A percentile compares a stretch with the other conserved stretches of the same genome.
Conservation (phyloP, 2,797 vertebrate genomes). For the Smutsia temminckii region DNA sequence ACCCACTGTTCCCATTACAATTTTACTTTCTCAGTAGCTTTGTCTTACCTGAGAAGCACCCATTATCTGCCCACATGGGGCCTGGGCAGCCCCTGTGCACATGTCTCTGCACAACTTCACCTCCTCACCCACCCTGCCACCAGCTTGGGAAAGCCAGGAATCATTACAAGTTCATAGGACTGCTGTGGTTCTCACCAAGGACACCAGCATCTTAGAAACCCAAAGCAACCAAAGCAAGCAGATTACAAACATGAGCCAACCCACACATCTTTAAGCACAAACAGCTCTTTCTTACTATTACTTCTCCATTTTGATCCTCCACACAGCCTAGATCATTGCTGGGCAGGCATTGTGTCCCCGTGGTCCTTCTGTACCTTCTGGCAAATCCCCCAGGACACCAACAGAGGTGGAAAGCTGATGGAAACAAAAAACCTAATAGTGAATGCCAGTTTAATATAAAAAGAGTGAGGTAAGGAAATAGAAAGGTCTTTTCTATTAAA, state of each 20-base stretch:
- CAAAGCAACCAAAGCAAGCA: neutral
- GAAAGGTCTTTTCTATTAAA: neutral
- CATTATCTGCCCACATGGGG: too few relatives aligned
- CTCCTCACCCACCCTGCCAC: neutral
- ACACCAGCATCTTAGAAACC: neutral
- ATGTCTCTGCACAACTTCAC: neutral
- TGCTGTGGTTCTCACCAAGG: neutral
- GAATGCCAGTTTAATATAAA: neutral
- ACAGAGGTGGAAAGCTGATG: neutral
- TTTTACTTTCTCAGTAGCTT: neutral
- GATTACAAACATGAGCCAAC: neutral
- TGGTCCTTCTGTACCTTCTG: too few relatives aligned
- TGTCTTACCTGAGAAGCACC: neutral
- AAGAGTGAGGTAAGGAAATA: neutral
- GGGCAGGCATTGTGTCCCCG: rapidly evolving
- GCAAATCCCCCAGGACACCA: neutral
- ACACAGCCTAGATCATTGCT: rapidly evolving
- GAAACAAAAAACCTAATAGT: neutral
- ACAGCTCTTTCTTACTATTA: neutral
- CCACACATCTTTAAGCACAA: neutral
- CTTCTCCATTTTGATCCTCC: neutral
- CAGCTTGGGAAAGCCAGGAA: neutral
- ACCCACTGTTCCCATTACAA: neutral
- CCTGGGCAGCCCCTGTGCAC: neutral
- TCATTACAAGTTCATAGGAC: neutral